These are phyloP conservation scores for Dascillus cervinus DNA, from an alignment of 2,888 invertebrate species.

Conservation along the genomic window DNA sequence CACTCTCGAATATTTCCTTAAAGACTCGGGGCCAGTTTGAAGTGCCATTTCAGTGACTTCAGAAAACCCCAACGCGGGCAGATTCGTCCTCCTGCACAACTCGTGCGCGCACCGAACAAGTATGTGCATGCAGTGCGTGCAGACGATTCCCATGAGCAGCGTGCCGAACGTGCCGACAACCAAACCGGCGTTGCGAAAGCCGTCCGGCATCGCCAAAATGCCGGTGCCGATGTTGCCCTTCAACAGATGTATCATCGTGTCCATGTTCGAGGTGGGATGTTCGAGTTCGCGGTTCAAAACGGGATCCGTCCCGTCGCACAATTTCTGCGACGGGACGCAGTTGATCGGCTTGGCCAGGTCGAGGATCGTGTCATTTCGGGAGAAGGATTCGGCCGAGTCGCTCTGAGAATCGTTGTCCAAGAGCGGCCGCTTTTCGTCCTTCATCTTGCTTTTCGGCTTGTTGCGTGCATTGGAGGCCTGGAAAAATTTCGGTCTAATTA, in stretches of 20 bases:
- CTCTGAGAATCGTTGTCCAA: conserved; percentile 42
- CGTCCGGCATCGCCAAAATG: conserved; percentile 94
- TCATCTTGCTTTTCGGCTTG: conserved; percentile 43
- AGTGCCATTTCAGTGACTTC: conserved; percentile 74
- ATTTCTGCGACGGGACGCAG: conserved; percentile 24
- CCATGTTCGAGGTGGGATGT: conserved; percentile 74
- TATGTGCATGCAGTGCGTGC: conserved; percentile 95
- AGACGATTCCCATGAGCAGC: conserved; percentile 75
- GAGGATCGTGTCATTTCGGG: conserved; percentile 12
- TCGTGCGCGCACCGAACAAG: conserved; percentile 70
- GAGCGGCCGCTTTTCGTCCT: conserved; percentile 64
- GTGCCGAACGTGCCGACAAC: conserved; percentile 77
- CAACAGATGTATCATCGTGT: conserved; percentile 65
- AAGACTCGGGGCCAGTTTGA: conserved; percentile 59
- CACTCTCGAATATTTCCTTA: conserved; percentile 54
- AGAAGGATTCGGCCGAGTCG: conserved; percentile 20
- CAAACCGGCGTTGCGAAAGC: conserved; percentile 85
- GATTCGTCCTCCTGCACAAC: conserved; percentile 59
- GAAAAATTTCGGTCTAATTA: no score
- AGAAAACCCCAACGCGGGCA: conserved; percentile 66
- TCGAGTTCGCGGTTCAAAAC: conserved; percentile 61
- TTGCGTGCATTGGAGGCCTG: conserved; percentile 7
- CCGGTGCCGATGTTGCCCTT: conserved; percentile 84
- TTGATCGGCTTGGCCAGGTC: conserved; percentile 11
- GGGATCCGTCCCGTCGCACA: conserved; percentile 47